Conservation (phyloP, 1,140 invertebrate genomes). For the Diuraphis noxia region DNA sequence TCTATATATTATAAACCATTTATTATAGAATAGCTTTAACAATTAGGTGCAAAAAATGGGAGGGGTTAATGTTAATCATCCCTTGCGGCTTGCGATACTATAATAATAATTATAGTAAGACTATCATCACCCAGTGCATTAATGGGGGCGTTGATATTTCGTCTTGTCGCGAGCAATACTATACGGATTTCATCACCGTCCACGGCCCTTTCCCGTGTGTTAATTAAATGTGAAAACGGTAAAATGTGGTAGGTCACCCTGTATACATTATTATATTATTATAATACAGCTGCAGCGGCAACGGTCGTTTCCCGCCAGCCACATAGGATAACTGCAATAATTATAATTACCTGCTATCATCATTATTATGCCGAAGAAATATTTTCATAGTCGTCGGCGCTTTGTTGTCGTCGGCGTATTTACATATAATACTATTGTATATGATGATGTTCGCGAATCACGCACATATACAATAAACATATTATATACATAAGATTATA, state of each 20-base stretch:
- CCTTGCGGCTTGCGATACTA: too few species aligned
- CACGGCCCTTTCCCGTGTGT: background rate
- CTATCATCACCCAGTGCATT: background rate
- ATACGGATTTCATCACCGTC: background rate
- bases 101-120: background rate
- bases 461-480: background rate
- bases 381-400: background rate
- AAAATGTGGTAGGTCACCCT: background rate
- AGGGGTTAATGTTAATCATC: too few species aligned
- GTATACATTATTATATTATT: background rate
- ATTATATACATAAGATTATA: background rate
- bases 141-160: background rate
- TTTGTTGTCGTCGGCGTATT: background rate
- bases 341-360: background rate
- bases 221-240: background rate
- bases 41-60: too few species aligned
- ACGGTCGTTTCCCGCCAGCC: background rate
- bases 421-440: constrained; percentile 3
- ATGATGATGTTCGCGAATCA: background rate
- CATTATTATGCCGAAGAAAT: background rate
- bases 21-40: too few species aligned
- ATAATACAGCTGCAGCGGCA: background rate
- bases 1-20: too few species aligned
- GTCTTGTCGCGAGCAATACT: background rate
- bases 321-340: background rate